Percentiles rank a stretch among this genome's conserved stretches.
Evolutionary conservation across 1,140 invertebrate species (phyloP).

Genomic region (Neodiprion fabricii): DNA sequence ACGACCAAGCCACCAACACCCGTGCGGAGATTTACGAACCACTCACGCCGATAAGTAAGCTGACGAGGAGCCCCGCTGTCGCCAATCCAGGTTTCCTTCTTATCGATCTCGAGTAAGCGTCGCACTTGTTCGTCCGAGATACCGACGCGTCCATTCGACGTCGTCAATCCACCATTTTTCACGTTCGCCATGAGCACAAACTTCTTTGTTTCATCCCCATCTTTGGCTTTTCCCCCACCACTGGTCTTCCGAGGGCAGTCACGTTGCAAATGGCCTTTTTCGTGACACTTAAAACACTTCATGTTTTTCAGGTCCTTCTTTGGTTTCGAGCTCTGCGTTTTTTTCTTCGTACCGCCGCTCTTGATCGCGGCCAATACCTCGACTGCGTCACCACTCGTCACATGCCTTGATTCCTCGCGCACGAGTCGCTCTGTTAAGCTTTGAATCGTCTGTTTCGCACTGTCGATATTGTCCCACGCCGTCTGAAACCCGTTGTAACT

Average conservation of each 20-base stretch:
- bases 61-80: conserved; percentile 30
- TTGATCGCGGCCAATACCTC: conserved; percentile 14
- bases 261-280: conserved; percentile 28
- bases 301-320: too few relatives aligned
- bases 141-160: neutral
- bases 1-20: neutral
- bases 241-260: conserved; percentile 7
- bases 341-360: neutral
- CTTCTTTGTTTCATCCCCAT: neutral
- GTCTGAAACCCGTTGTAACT: conserved; percentile 14
- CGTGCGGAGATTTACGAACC: neutral
- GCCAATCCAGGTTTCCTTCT: conserved; percentile 25
- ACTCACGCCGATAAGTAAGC: conserved; percentile 7
- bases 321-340: too few relatives aligned
- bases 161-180: conserved; percentile 8
- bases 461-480: conserved; percentile 23
- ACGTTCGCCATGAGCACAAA: conserved; percentile 14
- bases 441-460: conserved; percentile 8
- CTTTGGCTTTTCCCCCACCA: neutral
- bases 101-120: neutral
- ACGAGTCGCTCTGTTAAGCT: neutral
- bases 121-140: neutral
- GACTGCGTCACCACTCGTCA: neutral
- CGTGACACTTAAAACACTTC: conserved; percentile 20
- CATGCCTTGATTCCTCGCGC: conserved; percentile 4